Percentiles rank a stretch among this genome's conserved stretches.
phyloP scores from a whole-genome alignment of 2,113 vertebrate genomes.

The Panurus biarmicus region DNA sequence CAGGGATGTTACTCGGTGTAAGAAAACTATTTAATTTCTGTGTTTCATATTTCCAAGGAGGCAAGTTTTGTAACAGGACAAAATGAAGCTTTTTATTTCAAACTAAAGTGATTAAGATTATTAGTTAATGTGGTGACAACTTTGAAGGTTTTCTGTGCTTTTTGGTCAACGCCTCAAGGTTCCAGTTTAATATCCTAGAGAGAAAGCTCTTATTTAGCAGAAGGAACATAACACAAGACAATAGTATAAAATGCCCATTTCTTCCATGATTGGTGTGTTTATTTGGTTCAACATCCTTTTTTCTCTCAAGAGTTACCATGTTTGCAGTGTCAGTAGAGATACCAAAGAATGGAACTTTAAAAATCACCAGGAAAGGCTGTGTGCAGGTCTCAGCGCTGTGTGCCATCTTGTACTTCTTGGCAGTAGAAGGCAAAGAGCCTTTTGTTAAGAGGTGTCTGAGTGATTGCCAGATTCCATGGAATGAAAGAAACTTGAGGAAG shows the following conservation, averaged over 20 bases:
- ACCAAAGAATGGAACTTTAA: not conserved
- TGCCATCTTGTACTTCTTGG: not conserved
- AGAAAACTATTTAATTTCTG: not conserved
- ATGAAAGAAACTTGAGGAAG: not conserved
- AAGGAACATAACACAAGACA: fast-evolving
- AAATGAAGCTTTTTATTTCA: not conserved
- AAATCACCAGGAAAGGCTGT: fast-evolving
- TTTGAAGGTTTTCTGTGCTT: not conserved
- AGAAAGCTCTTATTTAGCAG: not conserved
- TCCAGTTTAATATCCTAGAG: not conserved
- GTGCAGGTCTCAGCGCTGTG: not conserved
- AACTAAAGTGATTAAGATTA: not conserved
- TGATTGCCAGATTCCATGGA: not conserved
- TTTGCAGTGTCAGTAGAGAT: not conserved
- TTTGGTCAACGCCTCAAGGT: not conserved
- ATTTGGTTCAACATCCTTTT: not conserved
- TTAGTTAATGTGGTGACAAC: not conserved
- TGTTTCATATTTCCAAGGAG: not conserved
- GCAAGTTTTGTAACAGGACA: not conserved
- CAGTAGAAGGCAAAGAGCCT: not conserved
- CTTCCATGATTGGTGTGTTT: not conserved
- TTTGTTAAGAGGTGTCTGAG: not conserved
- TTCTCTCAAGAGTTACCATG: not conserved
- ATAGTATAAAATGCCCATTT: not conserved
- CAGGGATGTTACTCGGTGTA: not conserved